Conservation (phyloP, 2,113 vertebrate species). For the Pituophis catenifer region DNA sequence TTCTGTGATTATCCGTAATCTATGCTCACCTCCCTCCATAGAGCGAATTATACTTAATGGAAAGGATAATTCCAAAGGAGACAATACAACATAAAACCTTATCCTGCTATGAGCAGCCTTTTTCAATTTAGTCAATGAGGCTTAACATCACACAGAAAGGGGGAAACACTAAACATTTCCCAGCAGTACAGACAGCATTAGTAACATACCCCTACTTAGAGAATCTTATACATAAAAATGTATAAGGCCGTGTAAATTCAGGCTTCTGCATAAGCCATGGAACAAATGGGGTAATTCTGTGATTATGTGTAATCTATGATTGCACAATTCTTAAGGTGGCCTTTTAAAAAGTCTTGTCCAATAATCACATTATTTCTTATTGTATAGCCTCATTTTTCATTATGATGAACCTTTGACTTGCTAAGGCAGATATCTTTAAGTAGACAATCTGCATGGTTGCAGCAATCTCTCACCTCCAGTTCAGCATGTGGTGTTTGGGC, state of each 20-base stretch:
- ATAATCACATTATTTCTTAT: conserved; percentile 35
- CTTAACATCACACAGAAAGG: conserved; percentile 49
- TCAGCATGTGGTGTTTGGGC: background rate
- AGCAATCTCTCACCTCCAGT: background rate
- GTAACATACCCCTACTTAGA: conserved; percentile 17
- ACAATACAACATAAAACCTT: conserved; percentile 63
- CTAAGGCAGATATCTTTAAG: background rate
- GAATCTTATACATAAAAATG: background rate
- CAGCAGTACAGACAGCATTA: conserved; percentile 46
- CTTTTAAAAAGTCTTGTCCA: conserved; percentile 46
- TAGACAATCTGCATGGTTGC: background rate
- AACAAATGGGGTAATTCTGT: conserved; percentile 44
- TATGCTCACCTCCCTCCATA: conserved; percentile 50
- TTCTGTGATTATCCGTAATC: conserved; percentile 52
- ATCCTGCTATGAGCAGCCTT: conserved; percentile 45
- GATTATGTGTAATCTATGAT: conserved; percentile 35
- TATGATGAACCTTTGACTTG: background rate
- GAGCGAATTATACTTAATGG: conserved; percentile 43
- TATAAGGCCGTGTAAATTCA: conserved; percentile 37
- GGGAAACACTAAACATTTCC: conserved; percentile 48
- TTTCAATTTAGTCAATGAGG: conserved; percentile 52
- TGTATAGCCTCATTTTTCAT: background rate
- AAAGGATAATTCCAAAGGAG: conserved; percentile 58
- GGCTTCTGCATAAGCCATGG: conserved; percentile 52
- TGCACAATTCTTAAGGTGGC: conserved; percentile 5